Conservation (phyloP, 2,888 invertebrate genomes). For the Pseudococcus jackbeardsleyi region DNA sequence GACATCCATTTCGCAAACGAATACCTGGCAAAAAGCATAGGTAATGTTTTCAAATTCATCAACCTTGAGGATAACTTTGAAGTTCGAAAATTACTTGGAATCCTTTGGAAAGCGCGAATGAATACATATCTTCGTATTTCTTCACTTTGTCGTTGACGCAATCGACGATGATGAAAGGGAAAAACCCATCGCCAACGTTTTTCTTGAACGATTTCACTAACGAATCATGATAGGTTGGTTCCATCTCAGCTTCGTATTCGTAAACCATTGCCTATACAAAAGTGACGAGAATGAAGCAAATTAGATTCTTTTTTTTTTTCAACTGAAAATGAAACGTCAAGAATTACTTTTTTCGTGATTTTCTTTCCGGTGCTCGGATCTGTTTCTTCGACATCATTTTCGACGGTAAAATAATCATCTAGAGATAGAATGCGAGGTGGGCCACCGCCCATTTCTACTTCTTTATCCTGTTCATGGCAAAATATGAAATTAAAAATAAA, state of each 20-base stretch:
- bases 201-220: constrained; percentile 91
- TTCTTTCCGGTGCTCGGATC: constrained; percentile 78
- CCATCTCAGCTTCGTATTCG: constrained; percentile 89
- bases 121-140: constrained; percentile 90
- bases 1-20: constrained; percentile 88
- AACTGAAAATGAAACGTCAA: neutral
- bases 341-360: neutral
- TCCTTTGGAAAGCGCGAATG: constrained; percentile 84
- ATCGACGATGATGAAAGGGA: constrained; percentile 93
- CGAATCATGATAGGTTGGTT: constrained; percentile 84
- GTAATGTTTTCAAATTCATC: neutral
- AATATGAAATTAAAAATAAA: neutral
- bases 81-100: constrained; percentile 78
- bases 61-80: neutral
- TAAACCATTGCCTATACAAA: constrained; percentile 81
- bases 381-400: constrained; percentile 80
- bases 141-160: constrained; percentile 87
- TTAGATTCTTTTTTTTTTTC: no score
- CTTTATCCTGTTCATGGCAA: constrained; percentile 73
- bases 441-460: constrained; percentile 86
- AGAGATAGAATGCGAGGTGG: constrained; percentile 93
- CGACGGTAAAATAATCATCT: constrained; percentile 95
- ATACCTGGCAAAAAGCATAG: constrained; percentile 76
- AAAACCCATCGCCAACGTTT: constrained; percentile 89
- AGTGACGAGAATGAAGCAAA: constrained; percentile 25